Evolutionary conservation across 2,888 invertebrate species (phyloP).

Genomic region (Pycnomerus fuliginosus): DNA sequence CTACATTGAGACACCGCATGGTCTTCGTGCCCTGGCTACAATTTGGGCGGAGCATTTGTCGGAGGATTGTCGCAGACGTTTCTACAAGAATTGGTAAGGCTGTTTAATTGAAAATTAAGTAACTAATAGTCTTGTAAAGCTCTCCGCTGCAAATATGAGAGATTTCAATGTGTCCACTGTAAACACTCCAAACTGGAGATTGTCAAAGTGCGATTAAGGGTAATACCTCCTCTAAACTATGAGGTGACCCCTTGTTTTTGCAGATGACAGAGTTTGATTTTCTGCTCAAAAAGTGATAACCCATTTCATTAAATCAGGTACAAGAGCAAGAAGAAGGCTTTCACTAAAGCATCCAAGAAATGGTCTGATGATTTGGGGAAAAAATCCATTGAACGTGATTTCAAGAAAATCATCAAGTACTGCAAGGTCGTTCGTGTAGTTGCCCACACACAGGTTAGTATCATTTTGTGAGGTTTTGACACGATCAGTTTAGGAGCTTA

Average conservation of each 20-base stretch:
- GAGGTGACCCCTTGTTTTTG: constrained; percentile 60
- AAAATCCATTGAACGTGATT: constrained; percentile 94
- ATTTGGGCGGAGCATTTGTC: constrained; percentile 99
- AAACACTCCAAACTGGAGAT: constrained; percentile 26
- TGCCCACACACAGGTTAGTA: constrained; percentile 91
- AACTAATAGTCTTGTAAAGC: constrained; percentile 48
- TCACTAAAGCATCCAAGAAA: constrained; percentile 96
- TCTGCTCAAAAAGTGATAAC: background rate
- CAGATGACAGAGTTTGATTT: constrained; percentile 25
- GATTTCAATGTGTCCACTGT: constrained; percentile 45
- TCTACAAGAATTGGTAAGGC: constrained; percentile 99
- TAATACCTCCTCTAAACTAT: constrained; percentile 72
- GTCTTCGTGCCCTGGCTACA: constrained; percentile 90
- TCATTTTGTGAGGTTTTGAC: constrained; percentile 31
- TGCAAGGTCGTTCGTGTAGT: constrained; percentile 95
- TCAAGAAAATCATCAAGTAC: constrained; percentile 97
- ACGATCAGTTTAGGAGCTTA: constrained; percentile 49
- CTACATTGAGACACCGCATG: constrained; percentile 98
- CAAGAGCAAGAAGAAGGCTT: constrained; percentile 99
- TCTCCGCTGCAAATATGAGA: constrained; percentile 76
- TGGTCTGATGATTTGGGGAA: constrained; percentile 98
- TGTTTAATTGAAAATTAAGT: constrained; percentile 42
- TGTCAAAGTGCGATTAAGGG: constrained; percentile 43
- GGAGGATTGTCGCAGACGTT: constrained; percentile 96
- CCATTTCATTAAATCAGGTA: constrained; percentile 68